A percentile compares a stretch with the other conserved stretches of the same genome.
Conservation (phyloP, 1,140 invertebrate genomes). For the Drosophila mauritiana region DNA sequence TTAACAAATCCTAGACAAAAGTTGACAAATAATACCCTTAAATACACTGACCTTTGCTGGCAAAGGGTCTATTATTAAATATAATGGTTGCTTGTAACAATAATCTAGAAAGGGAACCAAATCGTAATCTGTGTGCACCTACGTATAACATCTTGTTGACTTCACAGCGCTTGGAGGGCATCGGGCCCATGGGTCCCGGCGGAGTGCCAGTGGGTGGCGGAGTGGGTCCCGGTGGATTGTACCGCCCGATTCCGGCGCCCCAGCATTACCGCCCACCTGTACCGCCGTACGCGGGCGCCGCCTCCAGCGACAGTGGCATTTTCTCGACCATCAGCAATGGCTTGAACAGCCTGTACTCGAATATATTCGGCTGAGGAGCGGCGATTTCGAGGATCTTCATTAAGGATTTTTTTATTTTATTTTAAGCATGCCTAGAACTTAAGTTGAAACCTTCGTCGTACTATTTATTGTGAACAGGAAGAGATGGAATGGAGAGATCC, state of each 20-base stretch:
- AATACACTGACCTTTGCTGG: slow-evolving; percentile 1
- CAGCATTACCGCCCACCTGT: slow-evolving; percentile 86
- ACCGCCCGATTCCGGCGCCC: slow-evolving; percentile 67
- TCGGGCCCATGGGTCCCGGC: slow-evolving; percentile 35
- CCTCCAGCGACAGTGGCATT: slow-evolving; percentile 86
- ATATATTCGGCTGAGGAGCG: slow-evolving; percentile 88
- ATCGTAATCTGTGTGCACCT: neutral
- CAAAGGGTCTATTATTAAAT: neutral
- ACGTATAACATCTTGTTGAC: neutral
- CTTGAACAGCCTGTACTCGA: slow-evolving; percentile 90
- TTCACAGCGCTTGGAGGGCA: slow-evolving; percentile 68
- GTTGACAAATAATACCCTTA: neutral
- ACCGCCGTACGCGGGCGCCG: slow-evolving; percentile 63
- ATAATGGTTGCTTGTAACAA: slow-evolving; percentile 27
- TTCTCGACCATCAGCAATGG: slow-evolving; percentile 91
- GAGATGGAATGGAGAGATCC: neutral
- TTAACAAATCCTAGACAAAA: neutral
- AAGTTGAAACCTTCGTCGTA: slow-evolving; percentile 22
- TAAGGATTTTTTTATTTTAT: slow-evolving; percentile 47
- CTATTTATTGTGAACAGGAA: slow-evolving; percentile 39
- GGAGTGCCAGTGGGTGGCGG: slow-evolving; percentile 27
- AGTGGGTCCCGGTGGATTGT: slow-evolving; percentile 36
- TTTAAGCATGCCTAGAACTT: slow-evolving; percentile 34
- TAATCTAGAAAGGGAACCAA: slow-evolving; percentile 14
- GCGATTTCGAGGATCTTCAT: neutral